These are phyloP conservation scores for Egretta garzetta DNA, from an alignment of 2,113 vertebrate species.

Conservation along the genomic window DNA sequence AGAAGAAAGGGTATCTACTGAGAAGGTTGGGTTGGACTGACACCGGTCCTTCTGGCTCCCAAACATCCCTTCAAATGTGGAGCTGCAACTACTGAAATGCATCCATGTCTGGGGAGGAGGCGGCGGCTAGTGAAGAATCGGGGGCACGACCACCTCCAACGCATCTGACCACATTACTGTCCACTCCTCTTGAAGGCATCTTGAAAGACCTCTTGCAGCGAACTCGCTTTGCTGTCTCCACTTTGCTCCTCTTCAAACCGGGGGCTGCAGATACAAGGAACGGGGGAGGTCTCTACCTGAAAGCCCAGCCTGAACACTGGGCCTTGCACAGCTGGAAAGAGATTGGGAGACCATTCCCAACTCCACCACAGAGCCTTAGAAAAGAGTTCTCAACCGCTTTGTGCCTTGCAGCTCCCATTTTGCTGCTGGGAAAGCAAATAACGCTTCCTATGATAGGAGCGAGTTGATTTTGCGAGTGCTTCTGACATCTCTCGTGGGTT, in stretches of 20 bases:
- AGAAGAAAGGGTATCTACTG: background rate
- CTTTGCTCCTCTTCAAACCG: background rate
- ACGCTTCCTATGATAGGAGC: background rate
- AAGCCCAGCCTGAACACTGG: background rate
- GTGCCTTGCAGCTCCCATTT: background rate
- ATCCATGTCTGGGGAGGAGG: background rate
- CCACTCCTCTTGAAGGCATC: background rate
- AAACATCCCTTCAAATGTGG: fast-evolving
- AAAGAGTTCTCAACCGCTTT: background rate
- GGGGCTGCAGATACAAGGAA: background rate
- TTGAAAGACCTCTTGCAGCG: background rate
- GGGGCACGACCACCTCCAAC: background rate
- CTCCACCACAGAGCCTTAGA: background rate
- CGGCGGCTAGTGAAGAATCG: background rate
- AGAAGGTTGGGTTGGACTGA: background rate
- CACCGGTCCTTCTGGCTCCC: background rate
- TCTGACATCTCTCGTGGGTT: background rate
- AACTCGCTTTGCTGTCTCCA: background rate
- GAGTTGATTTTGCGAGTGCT: background rate
- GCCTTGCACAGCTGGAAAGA: background rate
- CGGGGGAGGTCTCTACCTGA: background rate
- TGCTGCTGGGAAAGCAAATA: background rate
- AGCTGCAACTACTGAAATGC: background rate
- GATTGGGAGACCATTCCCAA: background rate
- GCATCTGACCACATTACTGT: background rate